phyloP scores from a whole-genome alignment of 2,113 vertebrate species.

The Morone saxatilis region DNA sequence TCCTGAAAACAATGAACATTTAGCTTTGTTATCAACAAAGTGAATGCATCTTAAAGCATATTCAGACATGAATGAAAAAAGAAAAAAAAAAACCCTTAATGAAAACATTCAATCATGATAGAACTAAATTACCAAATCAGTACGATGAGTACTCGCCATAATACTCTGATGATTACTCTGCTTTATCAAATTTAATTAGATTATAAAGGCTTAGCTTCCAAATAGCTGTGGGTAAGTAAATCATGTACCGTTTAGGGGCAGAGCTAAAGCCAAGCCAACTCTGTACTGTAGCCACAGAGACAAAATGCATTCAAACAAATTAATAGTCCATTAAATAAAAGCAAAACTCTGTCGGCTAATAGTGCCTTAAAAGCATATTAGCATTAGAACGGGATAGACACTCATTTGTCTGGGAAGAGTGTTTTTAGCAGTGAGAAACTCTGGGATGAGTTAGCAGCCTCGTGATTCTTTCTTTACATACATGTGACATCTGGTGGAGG shows the following conservation, averaged over 20 bases:
- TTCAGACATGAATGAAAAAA: constrained; percentile 21
- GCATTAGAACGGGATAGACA: constrained; percentile 64
- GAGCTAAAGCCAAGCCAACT: constrained; percentile 58
- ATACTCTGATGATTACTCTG: constrained; percentile 71
- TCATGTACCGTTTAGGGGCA: constrained; percentile 43
- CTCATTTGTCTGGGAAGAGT: constrained; percentile 62
- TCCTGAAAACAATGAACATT: constrained; percentile 26
- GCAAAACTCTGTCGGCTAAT: constrained; percentile 62
- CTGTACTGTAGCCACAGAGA: constrained; percentile 58
- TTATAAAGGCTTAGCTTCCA: constrained; percentile 63
- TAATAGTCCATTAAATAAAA: constrained; percentile 83
- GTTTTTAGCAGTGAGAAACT: constrained; percentile 52
- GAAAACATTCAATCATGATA: constrained; percentile 43
- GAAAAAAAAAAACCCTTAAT: constrained; percentile 24
- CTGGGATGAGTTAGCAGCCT: constrained; percentile 35
- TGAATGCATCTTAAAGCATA: constrained; percentile 28
- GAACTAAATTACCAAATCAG: constrained; percentile 64
- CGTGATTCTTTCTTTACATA: constrained; percentile 52
- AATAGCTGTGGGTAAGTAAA: constrained; percentile 70
- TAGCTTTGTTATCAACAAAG: constrained; percentile 15
- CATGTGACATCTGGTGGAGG: constrained; percentile 58
- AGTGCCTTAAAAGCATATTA: constrained; percentile 79
- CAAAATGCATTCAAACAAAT: constrained; percentile 78
- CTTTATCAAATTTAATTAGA: constrained; percentile 78
- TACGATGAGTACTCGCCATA: constrained; percentile 61